phyloP scores from a whole-genome alignment of 2,113 vertebrate genomes.

The Panthera tigris region DNA sequence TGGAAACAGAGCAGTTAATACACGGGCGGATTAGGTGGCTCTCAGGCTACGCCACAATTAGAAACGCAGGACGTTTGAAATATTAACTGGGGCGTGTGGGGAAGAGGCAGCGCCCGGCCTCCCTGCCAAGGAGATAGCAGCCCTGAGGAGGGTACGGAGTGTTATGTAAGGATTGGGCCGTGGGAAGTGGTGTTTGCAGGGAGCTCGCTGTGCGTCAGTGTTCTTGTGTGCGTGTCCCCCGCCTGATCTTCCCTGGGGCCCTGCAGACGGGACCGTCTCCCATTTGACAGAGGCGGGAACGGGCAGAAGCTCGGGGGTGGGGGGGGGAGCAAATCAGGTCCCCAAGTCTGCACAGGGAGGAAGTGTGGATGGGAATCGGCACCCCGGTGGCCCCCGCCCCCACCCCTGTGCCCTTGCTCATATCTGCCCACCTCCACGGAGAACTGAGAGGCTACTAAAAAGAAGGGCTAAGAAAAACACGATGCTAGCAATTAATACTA shows the following conservation, averaged over 20 bases:
- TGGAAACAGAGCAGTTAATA: conserved; percentile 78
- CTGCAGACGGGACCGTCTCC: rapidly evolving
- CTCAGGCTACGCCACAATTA: conserved; percentile 77
- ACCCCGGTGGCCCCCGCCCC: rapidly evolving
- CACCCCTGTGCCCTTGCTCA: too few relatives aligned
- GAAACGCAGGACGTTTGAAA: conserved; percentile 81
- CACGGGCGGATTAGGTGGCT: conserved; percentile 82
- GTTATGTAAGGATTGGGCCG: conserved; percentile 37
- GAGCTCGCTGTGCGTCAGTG: rapidly evolving
- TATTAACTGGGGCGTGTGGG: conserved; percentile 75
- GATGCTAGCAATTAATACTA: too few relatives aligned
- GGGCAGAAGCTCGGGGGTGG: not conserved
- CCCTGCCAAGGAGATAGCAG: not conserved
- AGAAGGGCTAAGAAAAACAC: not conserved
- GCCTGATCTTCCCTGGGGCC: rapidly evolving
- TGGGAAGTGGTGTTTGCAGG: not conserved
- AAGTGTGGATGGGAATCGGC: rapidly evolving
- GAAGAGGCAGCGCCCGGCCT: conserved; percentile 5
- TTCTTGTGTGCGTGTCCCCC: not conserved
- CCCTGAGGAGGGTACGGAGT: not conserved
- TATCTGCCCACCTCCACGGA: not conserved
- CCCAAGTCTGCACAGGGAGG: not conserved
- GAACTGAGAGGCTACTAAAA: not conserved
- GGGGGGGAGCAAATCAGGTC: not conserved
- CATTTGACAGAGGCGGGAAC: not conserved